phyloP scores from a whole-genome alignment of 2,113 vertebrate genomes.

The Lipotes vexillifer region DNA sequence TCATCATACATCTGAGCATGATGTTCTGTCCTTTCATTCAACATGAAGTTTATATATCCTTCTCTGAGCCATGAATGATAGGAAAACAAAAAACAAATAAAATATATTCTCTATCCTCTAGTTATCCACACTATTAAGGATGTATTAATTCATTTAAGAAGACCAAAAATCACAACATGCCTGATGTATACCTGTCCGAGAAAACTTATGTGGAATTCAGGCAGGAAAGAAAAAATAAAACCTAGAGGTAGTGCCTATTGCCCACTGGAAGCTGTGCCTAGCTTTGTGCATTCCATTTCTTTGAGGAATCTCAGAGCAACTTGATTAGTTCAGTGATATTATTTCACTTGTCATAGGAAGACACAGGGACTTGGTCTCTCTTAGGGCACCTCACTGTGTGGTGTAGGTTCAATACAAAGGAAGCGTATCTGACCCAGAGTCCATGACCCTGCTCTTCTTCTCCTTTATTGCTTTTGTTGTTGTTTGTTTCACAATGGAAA shows the following conservation, averaged over 20 bases:
- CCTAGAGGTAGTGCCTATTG: background rate
- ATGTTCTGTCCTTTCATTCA: background rate
- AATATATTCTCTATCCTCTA: background rate
- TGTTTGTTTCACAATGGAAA: background rate
- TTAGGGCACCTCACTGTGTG: background rate
- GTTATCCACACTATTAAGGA: background rate
- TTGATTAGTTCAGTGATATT: background rate
- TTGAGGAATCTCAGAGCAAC: background rate
- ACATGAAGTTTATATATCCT: background rate
- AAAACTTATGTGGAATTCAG: background rate
- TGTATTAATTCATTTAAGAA: slow-evolving; percentile 22
- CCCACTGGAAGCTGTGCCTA: background rate
- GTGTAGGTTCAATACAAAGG: background rate
- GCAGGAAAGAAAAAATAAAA: background rate
- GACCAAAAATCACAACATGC: slow-evolving; percentile 1
- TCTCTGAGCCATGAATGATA: background rate
- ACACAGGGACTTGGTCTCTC: background rate
- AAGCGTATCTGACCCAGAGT: background rate
- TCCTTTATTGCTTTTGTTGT: background rate
- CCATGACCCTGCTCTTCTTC: background rate
- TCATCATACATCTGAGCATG: background rate
- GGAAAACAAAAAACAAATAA: background rate
- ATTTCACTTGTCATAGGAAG: background rate
- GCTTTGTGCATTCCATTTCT: background rate
- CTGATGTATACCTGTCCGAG: background rate